Evolutionary conservation across 1,140 invertebrate species (phyloP).

Genomic region (Drosophila nebulosa): DNA sequence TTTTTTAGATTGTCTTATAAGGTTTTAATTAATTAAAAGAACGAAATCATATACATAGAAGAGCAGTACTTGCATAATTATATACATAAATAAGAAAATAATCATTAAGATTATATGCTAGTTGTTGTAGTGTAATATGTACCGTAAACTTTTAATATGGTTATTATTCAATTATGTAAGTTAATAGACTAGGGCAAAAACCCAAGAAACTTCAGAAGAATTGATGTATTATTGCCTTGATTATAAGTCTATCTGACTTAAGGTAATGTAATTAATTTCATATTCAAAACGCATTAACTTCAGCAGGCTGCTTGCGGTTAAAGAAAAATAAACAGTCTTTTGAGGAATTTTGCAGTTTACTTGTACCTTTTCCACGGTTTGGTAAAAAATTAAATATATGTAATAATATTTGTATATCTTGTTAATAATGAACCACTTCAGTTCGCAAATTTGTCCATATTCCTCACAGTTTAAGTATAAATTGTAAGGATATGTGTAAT

Average conservation of each 20-base stretch:
- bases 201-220: conserved; percentile 21
- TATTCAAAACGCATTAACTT: conserved; percentile 7
- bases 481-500: conserved; percentile 48
- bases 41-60: conserved; percentile 31
- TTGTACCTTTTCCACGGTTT: background rate
- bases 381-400: conserved; percentile 15
- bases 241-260: background rate
- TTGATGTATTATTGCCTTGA: conserved; percentile 16
- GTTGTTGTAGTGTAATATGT: conserved; percentile 65
- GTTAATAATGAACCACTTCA: conserved; percentile 46
- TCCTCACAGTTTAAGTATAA: conserved; percentile 48
- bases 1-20: conserved; percentile 43
- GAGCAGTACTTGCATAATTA: conserved; percentile 34
- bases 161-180: conserved; percentile 51
- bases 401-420: conserved; percentile 24
- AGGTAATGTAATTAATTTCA: conserved; percentile 11
- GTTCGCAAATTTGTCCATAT: conserved; percentile 32
- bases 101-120: conserved; percentile 69
- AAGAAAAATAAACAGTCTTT: background rate
- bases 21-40: conserved; percentile 44
- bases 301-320: conserved; percentile 2
- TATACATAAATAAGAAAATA: conserved; percentile 49
- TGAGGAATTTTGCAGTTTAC: background rate
- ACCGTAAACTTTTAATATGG: conserved; percentile 42
- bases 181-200: conserved; percentile 34